Evolutionary conservation across 2,888 invertebrate species (phyloP).

Genomic region (Caenorhabditis virilis): DNA sequence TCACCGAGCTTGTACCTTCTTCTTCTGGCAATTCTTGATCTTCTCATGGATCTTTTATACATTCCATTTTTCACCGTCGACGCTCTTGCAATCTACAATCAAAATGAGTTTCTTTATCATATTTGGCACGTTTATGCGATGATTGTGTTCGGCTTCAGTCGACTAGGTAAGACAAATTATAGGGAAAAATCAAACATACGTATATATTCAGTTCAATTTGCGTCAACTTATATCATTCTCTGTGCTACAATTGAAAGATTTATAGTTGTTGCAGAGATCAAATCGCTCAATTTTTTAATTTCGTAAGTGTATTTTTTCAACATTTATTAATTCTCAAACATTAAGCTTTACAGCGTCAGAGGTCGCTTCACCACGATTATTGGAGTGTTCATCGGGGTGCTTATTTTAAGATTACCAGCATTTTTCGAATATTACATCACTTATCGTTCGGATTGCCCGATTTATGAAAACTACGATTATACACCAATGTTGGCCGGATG

Average conservation of each 20-base stretch:
- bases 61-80: conserved; percentile 64
- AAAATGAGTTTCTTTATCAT: conserved; percentile 53
- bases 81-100: conserved; percentile 57
- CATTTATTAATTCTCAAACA: background rate
- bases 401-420: conserved; percentile 51
- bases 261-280: conserved; percentile 55
- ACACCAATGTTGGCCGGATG: conserved; percentile 47
- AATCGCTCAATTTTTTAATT: conserved; percentile 47
- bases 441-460: conserved; percentile 49
- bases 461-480: conserved; percentile 56
- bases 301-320: conserved; percentile 34
- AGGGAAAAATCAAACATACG: background rate
- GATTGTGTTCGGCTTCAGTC: conserved; percentile 53
- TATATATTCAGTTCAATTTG: conserved; percentile 58
- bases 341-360: conserved; percentile 37
- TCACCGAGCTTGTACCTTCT: conserved; percentile 57
- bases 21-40: conserved; percentile 51
- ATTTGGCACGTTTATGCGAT: conserved; percentile 62
- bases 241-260: conserved; percentile 62
- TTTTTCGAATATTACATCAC: conserved; percentile 60
- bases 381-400: conserved; percentile 33
- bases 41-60: conserved; percentile 62
- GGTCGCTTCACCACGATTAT: conserved; percentile 49
- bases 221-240: conserved; percentile 61
- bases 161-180: conserved; percentile 43